phyloP scores from a whole-genome alignment of 2,797 vertebrate genomes.

The Harpagifer antarcticus region DNA sequence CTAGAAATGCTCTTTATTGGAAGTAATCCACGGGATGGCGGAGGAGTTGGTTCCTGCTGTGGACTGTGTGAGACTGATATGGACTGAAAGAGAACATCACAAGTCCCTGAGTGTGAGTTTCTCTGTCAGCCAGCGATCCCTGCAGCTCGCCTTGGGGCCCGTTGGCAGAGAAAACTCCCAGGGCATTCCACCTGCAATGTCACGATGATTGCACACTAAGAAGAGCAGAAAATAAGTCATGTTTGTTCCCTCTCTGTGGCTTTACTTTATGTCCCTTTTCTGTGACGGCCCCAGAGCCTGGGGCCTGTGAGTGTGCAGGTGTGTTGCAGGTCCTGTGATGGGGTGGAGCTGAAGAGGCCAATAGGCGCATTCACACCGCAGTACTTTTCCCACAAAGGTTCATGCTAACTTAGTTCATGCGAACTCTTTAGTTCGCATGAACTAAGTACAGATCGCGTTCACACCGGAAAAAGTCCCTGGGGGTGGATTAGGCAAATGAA shows the following conservation, averaged over 20 bases:
- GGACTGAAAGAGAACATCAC: constrained; percentile 73
- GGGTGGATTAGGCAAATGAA: no score
- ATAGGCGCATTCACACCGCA: no score
- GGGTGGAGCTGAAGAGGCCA: no score
- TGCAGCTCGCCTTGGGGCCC: constrained; percentile 60
- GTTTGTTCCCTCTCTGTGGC: constrained; percentile 47
- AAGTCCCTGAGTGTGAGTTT: constrained; percentile 67
- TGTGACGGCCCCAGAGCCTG: no score
- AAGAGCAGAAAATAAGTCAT: constrained; percentile 57
- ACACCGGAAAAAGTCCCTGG: no score
- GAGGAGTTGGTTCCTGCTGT: constrained; percentile 55
- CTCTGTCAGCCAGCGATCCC: constrained; percentile 67
- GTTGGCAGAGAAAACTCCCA: constrained; percentile 68
- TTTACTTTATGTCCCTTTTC: constrained; percentile 5
- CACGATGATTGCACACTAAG: constrained; percentile 72
- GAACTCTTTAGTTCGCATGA: no score
- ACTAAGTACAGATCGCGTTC: no score
- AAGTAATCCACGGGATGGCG: constrained; percentile 50
- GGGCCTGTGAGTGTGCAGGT: no score
- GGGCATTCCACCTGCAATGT: constrained; percentile 75
- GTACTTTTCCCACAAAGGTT: no score
- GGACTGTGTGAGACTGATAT: constrained; percentile 68
- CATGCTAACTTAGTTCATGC: no score
- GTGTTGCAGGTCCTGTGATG: no score
- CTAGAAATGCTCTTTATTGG: constrained; percentile 58